Percentiles rank a stretch among this genome's conserved stretches.
Evolutionary conservation across 1,140 invertebrate genomes (phyloP).

Genomic region (Bombus difficillimus): DNA sequence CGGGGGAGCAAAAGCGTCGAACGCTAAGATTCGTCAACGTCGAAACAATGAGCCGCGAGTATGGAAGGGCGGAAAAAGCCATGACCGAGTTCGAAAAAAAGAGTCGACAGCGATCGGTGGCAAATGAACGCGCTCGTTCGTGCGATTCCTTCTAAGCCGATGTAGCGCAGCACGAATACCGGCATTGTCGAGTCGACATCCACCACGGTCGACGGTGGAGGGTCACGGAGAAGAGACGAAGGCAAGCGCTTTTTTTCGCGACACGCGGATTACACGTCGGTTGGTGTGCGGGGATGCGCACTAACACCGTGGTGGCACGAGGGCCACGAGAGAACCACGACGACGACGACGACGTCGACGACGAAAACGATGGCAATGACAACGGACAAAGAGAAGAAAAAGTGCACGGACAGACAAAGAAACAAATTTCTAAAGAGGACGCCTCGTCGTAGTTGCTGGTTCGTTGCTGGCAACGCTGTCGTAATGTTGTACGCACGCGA

Average conservation of each 20-base stretch:
- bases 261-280: not conserved
- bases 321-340: conserved; percentile 29
- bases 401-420: conserved; percentile 61
- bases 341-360: conserved; percentile 14
- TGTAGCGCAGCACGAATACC: conserved; percentile 29
- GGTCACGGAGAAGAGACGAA: conserved; percentile 34
- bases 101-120: conserved; percentile 23
- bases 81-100: conserved; percentile 39
- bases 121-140: conserved; percentile 41
- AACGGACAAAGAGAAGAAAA: conserved; percentile 54
- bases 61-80: not conserved
- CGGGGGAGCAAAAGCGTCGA: not conserved
- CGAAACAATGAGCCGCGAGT: not conserved
- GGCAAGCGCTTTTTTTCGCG: conserved; percentile 16
- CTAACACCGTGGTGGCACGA: not conserved
- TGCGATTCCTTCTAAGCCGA: conserved; percentile 36
- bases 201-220: conserved; percentile 19
- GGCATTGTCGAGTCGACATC: conserved; percentile 39
- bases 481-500: conserved; percentile 65
- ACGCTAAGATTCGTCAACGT: not conserved
- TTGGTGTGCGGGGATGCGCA: not conserved
- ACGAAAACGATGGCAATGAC: conserved; percentile 51
- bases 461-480: conserved; percentile 9
- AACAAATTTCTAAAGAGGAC: conserved; percentile 78
- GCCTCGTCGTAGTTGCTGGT: conserved; percentile 40